These are phyloP conservation scores for Diachrysia chrysitis DNA, from an alignment of 2,888 invertebrate species.

Conservation along the genomic window DNA sequence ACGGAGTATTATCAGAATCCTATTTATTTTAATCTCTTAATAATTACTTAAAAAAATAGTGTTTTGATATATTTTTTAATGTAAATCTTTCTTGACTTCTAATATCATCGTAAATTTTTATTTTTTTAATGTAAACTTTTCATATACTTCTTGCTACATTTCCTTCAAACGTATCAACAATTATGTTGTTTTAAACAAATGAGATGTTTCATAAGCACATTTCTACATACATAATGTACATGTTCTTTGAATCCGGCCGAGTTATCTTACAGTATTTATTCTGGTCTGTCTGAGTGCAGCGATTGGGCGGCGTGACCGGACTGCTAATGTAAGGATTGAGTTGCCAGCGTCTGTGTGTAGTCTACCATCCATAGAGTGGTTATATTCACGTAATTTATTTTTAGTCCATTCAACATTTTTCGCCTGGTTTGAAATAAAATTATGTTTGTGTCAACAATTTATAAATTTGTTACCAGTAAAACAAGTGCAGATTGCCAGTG, in stretches of 20 bases:
- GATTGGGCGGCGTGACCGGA: constrained; percentile 70
- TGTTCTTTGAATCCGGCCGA: constrained; percentile 37
- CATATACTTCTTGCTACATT: neutral
- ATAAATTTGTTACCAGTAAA: too few species aligned
- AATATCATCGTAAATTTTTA: too few species aligned
- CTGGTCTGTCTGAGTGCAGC: constrained; percentile 65
- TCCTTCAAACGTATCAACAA: neutral
- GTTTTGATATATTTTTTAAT: too few species aligned
- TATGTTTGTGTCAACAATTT: too few species aligned
- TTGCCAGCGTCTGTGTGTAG: constrained; percentile 48
- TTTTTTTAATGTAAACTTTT: neutral
- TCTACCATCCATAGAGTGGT: constrained; percentile 34
- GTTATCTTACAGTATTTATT: constrained; percentile 68
- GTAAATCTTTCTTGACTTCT: too few species aligned
- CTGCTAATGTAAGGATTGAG: constrained; percentile 70
- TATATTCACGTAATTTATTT: neutral
- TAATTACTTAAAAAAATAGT: too few species aligned
- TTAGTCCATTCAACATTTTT: too few species aligned
- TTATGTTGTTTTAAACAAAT: constrained; percentile 36
- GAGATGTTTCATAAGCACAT: constrained; percentile 18
- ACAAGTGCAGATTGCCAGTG: too few species aligned
- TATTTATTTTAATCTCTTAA: too few species aligned
- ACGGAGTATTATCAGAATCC: too few species aligned
- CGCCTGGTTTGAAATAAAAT: too few species aligned
- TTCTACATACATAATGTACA: constrained; percentile 22